Conservation (phyloP, 2,888 invertebrate genomes). For the Lepidochitona cinerea region DNA sequence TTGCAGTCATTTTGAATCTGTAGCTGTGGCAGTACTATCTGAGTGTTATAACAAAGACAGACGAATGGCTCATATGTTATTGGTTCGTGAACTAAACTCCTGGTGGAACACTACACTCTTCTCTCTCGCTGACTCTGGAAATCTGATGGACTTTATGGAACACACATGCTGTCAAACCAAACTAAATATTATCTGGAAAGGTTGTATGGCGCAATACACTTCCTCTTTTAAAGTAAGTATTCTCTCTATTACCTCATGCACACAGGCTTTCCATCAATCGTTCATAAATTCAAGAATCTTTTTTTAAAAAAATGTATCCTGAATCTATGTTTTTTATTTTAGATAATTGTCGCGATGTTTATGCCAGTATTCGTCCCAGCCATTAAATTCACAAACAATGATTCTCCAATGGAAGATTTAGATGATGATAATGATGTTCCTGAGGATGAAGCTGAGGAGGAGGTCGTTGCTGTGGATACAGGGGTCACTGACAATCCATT, state of each 20-base stretch:
- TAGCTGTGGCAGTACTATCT: conserved; percentile 61
- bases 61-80: conserved; percentile 53
- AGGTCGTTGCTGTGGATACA: conserved; percentile 15
- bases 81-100: conserved; percentile 51
- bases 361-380: conserved; percentile 57
- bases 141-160: conserved; percentile 68
- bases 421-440: conserved; percentile 26
- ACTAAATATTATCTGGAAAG: conserved; percentile 70
- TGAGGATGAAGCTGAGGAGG: conserved; percentile 35
- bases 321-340: conserved; percentile 12
- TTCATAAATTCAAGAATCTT: neutral
- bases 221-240: conserved; percentile 60
- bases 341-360: conserved; percentile 57
- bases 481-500: neutral
- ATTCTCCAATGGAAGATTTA: conserved; percentile 16
- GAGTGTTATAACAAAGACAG: conserved; percentile 65
- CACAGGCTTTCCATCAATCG: neutral
- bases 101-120: conserved; percentile 65
- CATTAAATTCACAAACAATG: conserved; percentile 57
- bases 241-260: neutral
- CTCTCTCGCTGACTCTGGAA: conserved; percentile 59
- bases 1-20: conserved; percentile 60
- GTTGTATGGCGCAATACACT: conserved; percentile 67
- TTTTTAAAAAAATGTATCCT: neutral
- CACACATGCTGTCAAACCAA: conserved; percentile 69